phyloP scores from a whole-genome alignment of 1,140 invertebrate species.

The Hyposmocoma kahamanoa region DNA sequence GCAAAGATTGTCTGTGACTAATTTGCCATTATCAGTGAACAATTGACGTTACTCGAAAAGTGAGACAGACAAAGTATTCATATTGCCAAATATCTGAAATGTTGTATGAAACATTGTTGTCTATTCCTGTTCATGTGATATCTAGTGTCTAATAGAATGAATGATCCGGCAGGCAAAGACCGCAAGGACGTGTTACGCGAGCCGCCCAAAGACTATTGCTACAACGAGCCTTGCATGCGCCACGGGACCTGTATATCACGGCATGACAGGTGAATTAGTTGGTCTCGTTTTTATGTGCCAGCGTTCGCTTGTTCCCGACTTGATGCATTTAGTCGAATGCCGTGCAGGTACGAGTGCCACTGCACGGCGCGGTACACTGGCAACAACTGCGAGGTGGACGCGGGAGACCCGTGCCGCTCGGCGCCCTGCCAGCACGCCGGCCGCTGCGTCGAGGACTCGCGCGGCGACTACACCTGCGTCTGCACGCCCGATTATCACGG shows the following conservation, averaged over 20 bases:
- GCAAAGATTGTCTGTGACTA: no score
- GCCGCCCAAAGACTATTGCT: constrained; percentile 80
- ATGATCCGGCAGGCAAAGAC: constrained; percentile 56
- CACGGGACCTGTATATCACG: constrained; percentile 85
- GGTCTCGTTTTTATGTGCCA: no score
- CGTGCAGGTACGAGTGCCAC: constrained; percentile 81
- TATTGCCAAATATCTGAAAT: no score
- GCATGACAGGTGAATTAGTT: constrained; percentile 68
- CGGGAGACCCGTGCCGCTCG: constrained; percentile 80
- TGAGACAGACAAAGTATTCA: no score
- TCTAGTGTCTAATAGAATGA: no score
- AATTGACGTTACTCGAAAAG: no score
- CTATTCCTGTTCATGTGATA: no score
- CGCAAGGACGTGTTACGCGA: constrained; percentile 70
- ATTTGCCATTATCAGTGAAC: no score
- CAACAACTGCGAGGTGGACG: constrained; percentile 89
- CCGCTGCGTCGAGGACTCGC: constrained; percentile 80
- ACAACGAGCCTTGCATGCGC: constrained; percentile 85
- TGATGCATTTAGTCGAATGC: neutral
- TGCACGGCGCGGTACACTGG: constrained; percentile 86
- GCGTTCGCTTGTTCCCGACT: no score
- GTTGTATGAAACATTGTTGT: no score
- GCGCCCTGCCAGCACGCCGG: constrained; percentile 85
- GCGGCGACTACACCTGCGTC: constrained; percentile 84
- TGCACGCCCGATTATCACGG: constrained; percentile 85